These are phyloP conservation scores for Meliscaeva auricollis DNA, from an alignment of 2,888 invertebrate genomes.

Conservation along the genomic window DNA sequence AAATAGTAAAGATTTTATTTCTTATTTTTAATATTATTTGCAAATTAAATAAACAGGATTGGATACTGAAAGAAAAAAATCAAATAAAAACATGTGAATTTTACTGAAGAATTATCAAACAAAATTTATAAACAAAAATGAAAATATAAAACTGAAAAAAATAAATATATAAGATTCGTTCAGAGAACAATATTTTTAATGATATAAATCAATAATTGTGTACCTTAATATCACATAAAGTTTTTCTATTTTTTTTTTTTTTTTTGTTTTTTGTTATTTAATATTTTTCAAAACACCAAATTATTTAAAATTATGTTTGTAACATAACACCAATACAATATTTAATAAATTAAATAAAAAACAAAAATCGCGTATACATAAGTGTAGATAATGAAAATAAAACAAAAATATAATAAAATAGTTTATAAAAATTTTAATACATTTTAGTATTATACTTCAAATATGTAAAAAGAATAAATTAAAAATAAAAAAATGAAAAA, in stretches of 20 bases:
- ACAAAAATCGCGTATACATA: slow-evolving; percentile 47
- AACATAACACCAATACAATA: slow-evolving; percentile 74
- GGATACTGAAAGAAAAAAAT: slow-evolving; percentile 46
- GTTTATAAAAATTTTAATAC: slow-evolving; percentile 71
- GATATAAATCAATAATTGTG: slow-evolving; percentile 67
- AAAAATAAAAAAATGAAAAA: no score
- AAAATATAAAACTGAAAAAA: slow-evolving; percentile 14
- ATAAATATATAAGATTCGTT: slow-evolving; percentile 53
- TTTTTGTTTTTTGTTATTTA: not conserved
- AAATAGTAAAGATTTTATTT: no score
- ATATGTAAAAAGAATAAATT: slow-evolving; percentile 52
- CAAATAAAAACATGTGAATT: slow-evolving; percentile 35
- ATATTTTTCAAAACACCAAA: slow-evolving; percentile 44
- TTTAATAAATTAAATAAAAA: slow-evolving; percentile 49
- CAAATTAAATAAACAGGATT: slow-evolving; percentile 45
- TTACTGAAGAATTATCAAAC: slow-evolving; percentile 35
- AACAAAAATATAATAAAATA: slow-evolving; percentile 38
- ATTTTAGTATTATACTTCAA: slow-evolving; percentile 72
- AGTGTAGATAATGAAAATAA: slow-evolving; percentile 74
- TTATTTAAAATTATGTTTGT: slow-evolving; percentile 66
- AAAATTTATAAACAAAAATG: slow-evolving; percentile 43
- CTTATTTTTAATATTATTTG: not conserved
- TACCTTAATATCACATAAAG: slow-evolving; percentile 68
- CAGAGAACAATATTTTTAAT: slow-evolving; percentile 52
- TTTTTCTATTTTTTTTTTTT: slow-evolving; percentile 37